A percentile compares a stretch with the other conserved stretches of the same genome.
Conservation (phyloP, 2,113 vertebrate genomes). For the Lamprotornis superbus region DNA sequence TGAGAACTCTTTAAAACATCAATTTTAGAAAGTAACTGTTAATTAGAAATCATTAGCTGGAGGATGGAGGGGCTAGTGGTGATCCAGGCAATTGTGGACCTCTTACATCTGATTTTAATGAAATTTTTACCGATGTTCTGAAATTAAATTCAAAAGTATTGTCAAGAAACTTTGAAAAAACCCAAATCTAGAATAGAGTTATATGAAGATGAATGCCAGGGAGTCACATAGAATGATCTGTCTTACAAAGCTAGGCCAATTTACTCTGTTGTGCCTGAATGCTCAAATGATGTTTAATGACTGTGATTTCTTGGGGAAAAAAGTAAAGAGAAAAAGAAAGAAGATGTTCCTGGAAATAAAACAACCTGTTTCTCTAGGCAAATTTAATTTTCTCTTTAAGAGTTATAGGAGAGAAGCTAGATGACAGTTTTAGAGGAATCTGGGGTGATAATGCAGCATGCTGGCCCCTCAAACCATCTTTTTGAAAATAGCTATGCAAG, state of each 20-base stretch:
- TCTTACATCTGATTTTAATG: background rate
- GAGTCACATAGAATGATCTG: background rate
- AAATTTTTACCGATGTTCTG: background rate
- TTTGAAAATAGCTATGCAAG: background rate
- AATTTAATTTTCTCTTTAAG: slow-evolving; percentile 17
- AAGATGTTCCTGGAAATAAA: slow-evolving; percentile 1
- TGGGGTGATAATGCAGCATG: background rate
- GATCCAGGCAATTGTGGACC: background rate
- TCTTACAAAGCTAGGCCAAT: background rate
- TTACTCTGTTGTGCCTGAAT: slow-evolving; percentile 17
- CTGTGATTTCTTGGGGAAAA: background rate
- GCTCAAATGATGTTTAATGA: slow-evolving; percentile 48
- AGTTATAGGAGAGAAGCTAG: background rate
- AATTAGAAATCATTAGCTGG: background rate
- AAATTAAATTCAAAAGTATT: background rate
- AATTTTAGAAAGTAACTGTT: background rate
- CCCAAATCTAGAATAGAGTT: background rate
- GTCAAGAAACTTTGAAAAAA: background rate
- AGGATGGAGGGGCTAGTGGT: background rate
- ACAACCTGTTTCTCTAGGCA: slow-evolving; percentile 12
- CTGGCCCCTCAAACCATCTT: background rate
- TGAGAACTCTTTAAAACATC: background rate
- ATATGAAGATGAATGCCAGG: background rate
- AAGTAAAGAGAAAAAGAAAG: background rate
- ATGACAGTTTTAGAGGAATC: background rate